Evolutionary conservation across 2,113 vertebrate species (phyloP), one percentile per base, ranked within the genome.

Genomic region (Lepus timidus): DNA sequence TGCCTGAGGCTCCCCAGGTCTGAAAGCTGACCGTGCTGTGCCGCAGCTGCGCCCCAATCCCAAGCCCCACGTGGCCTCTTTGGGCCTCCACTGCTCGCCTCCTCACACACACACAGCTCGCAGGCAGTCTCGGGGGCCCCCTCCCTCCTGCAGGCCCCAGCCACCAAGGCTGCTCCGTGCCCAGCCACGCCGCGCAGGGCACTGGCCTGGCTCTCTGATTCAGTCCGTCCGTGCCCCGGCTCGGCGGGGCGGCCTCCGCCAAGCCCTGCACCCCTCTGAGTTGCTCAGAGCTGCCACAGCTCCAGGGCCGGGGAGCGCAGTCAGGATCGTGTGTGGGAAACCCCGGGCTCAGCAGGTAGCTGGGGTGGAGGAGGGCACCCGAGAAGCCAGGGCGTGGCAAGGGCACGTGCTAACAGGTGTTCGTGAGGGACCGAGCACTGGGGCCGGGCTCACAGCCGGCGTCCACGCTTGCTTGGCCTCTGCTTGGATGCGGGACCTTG

Each of bases 81-180:
- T 51, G 44, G 12, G 85, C 16, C 68, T 44, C 49, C 33, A 20
- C 29, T 10, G 76, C 39, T 12, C 17, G 6, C 25, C 31, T 83
- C 31, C 55, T 29, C 3, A 8, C 44, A 44, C 44, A 44, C 44
- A 44, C 44, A 7, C 25, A 29, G 11, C 31, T 64, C 80, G 27
- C 27, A 33, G 51, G 55, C 27, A 14, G 36, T 11, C 11, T 7
- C 1, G 0, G 25, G 81, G 11, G 20, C 39, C 58, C 44, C 31
- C 58, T 51, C 4, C 29, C 10, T 31, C 2, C 22, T 27, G 20
- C 2, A 1, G n/a, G 23, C 52, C 17, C 1, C 33, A 58, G 1
- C 33, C 23, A 1, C 16, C 3, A 5, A 9, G 75, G 31, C 39
- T 20, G 33, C 33, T 1, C 44, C 0, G 0, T 16, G 9, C 3